Evolutionary conservation across 2,113 vertebrate genomes (phyloP), one percentile per base, ranked within the genome.

Genomic region (Mungos mungo): DNA sequence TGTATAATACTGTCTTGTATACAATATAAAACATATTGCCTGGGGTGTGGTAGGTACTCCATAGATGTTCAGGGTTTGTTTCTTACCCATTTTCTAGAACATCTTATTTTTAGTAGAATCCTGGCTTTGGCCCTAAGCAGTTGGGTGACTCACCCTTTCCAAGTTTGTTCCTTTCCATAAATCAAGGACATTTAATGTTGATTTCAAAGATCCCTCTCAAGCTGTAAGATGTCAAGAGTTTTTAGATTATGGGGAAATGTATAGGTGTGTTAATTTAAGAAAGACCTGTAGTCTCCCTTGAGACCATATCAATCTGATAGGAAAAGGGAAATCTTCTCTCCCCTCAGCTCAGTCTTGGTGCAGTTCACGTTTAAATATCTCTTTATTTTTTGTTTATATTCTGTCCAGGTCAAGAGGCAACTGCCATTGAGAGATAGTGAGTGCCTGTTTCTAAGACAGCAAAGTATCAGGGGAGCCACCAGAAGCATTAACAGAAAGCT

Each of bases 61-160:
- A 60, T 31, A 45, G 45, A 94, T 92, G 31, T 81, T 95, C 76
- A 21, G 31, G 8, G 14, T 83, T 89, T 84, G 71, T 93, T 47
- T 31, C 91, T 95, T 88, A 65, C 10, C 52, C 54, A 29, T 86
- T 80, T 97, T 89, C 60, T 38, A 96, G 74, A 90, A 50, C 15
- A 47, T 95, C 31, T 94, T 96, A 95, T 84, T 97, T 95, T 95
- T 93, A 96, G 89, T 96, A 86, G 87, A 93, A 80, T 95, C 87
- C 82, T 23, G 50, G 57, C 35, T 95, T 94, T 91, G 69, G 16
- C 83, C 38, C 31, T 68, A 91, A 91, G 79, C 95, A 82, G 31
- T 95, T 89, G 13, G 65, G 38, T 97, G 97, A 92, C 68, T 93
- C 77, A 91, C 15, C 52, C 60, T 96, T 95, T 91, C 93, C 68